Evolutionary conservation across 2,113 vertebrate species (phyloP), one percentile per base, ranked within the genome.

Genomic region (Ctenodactylus gundi): DNA sequence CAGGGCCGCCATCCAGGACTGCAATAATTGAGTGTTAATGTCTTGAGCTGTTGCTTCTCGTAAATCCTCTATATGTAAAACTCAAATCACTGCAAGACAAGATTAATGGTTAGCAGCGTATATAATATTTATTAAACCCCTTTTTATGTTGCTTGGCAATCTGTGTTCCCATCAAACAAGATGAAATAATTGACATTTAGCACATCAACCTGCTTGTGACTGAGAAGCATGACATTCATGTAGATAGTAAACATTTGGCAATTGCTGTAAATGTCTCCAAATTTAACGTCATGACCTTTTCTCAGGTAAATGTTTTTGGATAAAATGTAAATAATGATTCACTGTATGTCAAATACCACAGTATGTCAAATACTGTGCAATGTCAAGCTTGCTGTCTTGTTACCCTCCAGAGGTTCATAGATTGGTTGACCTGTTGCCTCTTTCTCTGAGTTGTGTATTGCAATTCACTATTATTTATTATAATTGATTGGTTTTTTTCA

Each of bases 271-370:
- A 98, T 98, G 98, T 98, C 98, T 98, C 98, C 97, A 98, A 98
- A 98, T 98, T 98, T 98, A 98, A 98, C 98, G 18, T 93, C 96
- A 94, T 98, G 98, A 98, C 98, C 98, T 98, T 98, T 98, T 97
- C 98, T 96, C 98, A 98, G 98, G 98, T 98, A 98, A 98, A 98
- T 98, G 98, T 98, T 98, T 98, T 98, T 98, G 98, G 98, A 98
- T 98, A 98, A 98, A 98, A 98, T 98, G 98, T 98, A 98, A 98
- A 98, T 98, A 98, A 98, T 98, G 98, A 98, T 98, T 97, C 97
- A 95, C 97, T 93, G 96, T 96, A 96, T 96, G 96, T 97, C 97
- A 97, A 98, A 98, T 98, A 98, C 98, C 98, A 98, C 98, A 97
- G 97, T 97, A 98, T 98, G 98, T 98, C 98, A 98, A 98, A 98